Evolutionary conservation across 2,888 invertebrate genomes (phyloP).

Genomic region (Mallateleia sp.): DNA sequence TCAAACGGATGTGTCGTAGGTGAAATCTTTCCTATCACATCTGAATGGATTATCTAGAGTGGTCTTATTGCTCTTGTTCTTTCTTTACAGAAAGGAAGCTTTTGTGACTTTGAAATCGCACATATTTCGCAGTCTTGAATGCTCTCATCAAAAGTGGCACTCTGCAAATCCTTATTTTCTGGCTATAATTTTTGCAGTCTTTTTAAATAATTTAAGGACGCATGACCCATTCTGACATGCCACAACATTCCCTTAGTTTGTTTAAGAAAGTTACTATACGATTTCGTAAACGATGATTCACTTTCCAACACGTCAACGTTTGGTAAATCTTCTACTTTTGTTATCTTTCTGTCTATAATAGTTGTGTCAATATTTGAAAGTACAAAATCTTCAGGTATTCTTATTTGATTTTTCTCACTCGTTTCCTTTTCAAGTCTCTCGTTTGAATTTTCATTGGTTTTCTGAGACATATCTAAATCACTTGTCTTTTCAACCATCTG

Average conservation of each 20-base stretch:
- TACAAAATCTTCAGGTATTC: background rate
- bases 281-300: background rate
- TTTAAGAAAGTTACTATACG: constrained; percentile 14
- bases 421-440: background rate
- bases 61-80: constrained; percentile 64
- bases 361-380: constrained; percentile 36
- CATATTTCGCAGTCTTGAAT: constrained; percentile 79
- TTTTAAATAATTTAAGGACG: constrained; percentile 59
- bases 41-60: no score
- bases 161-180: constrained; percentile 41
- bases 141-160: constrained; percentile 67
- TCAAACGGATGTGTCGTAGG: no score
- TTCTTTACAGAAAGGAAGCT: constrained; percentile 70
- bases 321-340: constrained; percentile 47
- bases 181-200: constrained; percentile 32
- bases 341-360: constrained; percentile 39
- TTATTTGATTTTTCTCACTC: background rate
- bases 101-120: constrained; percentile 76
- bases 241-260: constrained; percentile 77
- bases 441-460: background rate
- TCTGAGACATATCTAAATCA: no score
- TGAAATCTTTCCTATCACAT: constrained; percentile 76
- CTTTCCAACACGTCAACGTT: constrained; percentile 23
- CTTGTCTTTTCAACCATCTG: no score
- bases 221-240: constrained; percentile 80